Evolutionary conservation across 2,888 invertebrate genomes (phyloP).

Genomic region (Mimas tiliae): DNA sequence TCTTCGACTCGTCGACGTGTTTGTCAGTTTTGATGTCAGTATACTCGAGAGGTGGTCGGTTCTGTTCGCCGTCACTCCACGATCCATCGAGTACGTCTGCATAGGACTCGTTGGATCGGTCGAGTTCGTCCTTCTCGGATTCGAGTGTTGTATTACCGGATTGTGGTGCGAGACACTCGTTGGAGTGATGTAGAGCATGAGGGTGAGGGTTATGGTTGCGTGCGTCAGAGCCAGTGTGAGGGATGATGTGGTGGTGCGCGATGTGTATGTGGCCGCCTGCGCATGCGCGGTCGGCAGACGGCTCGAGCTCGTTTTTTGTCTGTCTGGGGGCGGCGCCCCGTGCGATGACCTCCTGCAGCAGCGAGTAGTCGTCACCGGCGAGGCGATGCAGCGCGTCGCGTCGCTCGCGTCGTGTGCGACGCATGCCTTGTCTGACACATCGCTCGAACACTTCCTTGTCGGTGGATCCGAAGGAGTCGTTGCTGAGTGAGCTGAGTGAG

Average conservation of each 20-base stretch:
- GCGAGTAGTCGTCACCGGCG: slow-evolving; percentile 58
- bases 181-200: slow-evolving; percentile 63
- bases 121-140: slow-evolving; percentile 68
- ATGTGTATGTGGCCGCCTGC: slow-evolving; percentile 72
- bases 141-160: slow-evolving; percentile 67
- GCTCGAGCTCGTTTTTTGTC: slow-evolving; percentile 91
- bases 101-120: slow-evolving; percentile 80
- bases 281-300: slow-evolving; percentile 88
- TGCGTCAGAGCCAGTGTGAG: slow-evolving; percentile 72
- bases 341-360: slow-evolving; percentile 88
- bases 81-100: slow-evolving; percentile 74
- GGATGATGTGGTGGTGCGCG: slow-evolving; percentile 66
- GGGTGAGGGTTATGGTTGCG: neutral
- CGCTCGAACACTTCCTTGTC: slow-evolving; percentile 89
- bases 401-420: slow-evolving; percentile 43
- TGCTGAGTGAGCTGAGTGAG: slow-evolving; percentile 73
- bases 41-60: slow-evolving; percentile 57
- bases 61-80: slow-evolving; percentile 64
- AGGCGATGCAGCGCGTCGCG: slow-evolving; percentile 56
- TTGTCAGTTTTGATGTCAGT: slow-evolving; percentile 59
- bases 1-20: slow-evolving; percentile 48
- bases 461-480: slow-evolving; percentile 85
- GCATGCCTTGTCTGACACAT: slow-evolving; percentile 91
- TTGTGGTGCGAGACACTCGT: slow-evolving; percentile 74
- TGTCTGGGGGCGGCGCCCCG: slow-evolving; percentile 71